Conservation (phyloP, 2,113 vertebrate genomes). For the Tyto alba region DNA sequence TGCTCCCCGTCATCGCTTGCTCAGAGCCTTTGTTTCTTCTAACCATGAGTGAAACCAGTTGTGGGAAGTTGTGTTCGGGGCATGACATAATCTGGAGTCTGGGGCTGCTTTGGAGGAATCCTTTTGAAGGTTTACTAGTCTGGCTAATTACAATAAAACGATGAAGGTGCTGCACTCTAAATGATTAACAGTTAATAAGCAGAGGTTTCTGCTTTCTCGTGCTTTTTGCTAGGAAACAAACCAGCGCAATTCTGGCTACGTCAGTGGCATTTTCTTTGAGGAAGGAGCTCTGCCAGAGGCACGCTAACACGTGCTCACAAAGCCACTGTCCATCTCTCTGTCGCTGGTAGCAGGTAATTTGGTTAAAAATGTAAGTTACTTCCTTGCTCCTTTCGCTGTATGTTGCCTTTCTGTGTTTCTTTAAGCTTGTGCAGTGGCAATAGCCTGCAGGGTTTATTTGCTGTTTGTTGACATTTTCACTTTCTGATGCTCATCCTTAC, state of each 20-base stretch:
- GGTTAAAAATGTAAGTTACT: background rate
- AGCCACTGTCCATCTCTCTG: background rate
- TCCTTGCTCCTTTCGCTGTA: background rate
- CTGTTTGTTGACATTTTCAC: conserved; percentile 16
- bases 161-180: background rate
- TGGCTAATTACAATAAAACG: conserved; percentile 20
- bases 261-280: background rate
- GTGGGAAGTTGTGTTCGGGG: conserved; percentile 5
- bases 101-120: conserved; percentile 14
- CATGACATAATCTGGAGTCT: conserved; percentile 44
- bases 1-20: background rate
- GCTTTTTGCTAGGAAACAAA: background rate
- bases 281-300: background rate
- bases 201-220: background rate
- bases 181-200: conserved; percentile 13
- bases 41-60: conserved; percentile 51
- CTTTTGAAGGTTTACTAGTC: conserved; percentile 24
- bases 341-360: background rate
- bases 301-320: background rate
- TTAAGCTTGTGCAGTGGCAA: background rate
- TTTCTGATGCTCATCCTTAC: background rate
- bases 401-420: background rate
- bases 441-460: background rate
- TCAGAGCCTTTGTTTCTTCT: conserved; percentile 9
- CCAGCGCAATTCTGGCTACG: background rate